These are phyloP conservation scores for Diadegma fenestrale DNA, from an alignment of 2,888 invertebrate genomes.

Conservation along the genomic window DNA sequence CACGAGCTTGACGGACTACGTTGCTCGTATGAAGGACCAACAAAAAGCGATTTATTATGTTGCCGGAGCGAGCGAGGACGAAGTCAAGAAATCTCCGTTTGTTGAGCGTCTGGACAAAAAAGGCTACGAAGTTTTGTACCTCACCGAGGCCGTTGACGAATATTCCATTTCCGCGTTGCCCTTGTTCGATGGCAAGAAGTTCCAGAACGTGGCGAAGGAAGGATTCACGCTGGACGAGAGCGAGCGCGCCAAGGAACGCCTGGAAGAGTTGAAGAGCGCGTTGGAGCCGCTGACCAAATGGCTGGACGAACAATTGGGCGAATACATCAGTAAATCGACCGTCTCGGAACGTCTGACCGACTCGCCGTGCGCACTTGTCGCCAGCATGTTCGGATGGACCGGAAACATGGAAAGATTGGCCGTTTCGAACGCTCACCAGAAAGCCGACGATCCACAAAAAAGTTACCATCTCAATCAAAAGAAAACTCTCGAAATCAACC, in stretches of 20 bases:
- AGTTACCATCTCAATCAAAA: constrained; percentile 96
- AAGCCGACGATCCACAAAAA: constrained; percentile 96
- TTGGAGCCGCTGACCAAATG: constrained; percentile 97
- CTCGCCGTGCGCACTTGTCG: constrained; percentile 98
- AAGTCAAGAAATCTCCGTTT: constrained; percentile 97
- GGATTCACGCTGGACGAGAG: constrained; percentile 94
- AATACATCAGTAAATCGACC: constrained; percentile 91
- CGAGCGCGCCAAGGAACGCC: constrained; percentile 88
- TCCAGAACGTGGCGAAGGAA: constrained; percentile 99
- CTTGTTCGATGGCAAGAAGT: constrained; percentile 99
- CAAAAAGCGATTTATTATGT: constrained; percentile 99
- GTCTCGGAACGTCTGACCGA: constrained; percentile 95
- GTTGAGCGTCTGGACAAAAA: constrained; percentile 96
- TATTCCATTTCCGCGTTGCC: constrained; percentile 98
- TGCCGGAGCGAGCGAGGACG: constrained; percentile 94
- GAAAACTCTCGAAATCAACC: constrained; percentile 99
- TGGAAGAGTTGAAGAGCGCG: constrained; percentile 91
- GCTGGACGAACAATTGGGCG: constrained; percentile 94
- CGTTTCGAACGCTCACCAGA: constrained; percentile 98
- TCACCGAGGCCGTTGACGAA: constrained; percentile 99
- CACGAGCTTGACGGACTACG: constrained; percentile 95
- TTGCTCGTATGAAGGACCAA: constrained; percentile 96
- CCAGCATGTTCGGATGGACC: constrained; percentile 99
- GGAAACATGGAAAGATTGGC: constrained; percentile 99
- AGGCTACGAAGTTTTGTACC: constrained; percentile 97